Conservation (phyloP, 2,797 vertebrate genomes). For the Podarcis siculus region DNA sequence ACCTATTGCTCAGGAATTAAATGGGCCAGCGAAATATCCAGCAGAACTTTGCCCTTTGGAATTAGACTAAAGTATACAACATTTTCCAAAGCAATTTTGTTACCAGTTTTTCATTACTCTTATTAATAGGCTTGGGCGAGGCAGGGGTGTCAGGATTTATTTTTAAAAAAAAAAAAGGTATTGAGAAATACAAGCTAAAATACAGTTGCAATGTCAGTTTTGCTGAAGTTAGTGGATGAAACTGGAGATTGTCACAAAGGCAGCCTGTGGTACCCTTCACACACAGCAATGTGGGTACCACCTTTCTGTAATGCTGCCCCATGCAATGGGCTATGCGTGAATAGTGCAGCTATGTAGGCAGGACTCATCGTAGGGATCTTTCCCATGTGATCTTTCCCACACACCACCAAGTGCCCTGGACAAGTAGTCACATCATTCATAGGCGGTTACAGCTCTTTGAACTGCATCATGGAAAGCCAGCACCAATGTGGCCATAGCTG, state of each 20-base stretch:
- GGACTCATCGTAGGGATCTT: neutral
- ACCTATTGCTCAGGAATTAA: neutral
- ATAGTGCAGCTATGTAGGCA: neutral
- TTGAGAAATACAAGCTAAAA: neutral
- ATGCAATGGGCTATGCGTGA: neutral
- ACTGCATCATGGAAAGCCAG: neutral
- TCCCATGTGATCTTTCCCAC: neutral
- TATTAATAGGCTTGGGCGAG: neutral
- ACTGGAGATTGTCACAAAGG: neutral
- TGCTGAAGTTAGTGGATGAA: neutral
- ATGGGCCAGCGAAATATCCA: neutral
- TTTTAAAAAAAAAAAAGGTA: neutral
- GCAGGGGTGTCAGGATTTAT: too few relatives aligned
- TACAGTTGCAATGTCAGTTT: neutral
- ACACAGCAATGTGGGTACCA: neutral
- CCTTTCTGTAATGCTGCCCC: neutral
- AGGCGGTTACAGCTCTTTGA: too few relatives aligned
- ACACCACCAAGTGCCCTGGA: neutral
- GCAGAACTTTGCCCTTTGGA: neutral
- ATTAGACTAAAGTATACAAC: conserved; percentile 22
- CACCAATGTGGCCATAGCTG: neutral
- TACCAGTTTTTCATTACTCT: neutral
- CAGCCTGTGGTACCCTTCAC: neutral
- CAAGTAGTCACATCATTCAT: neutral
- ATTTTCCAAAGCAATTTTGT: conserved; percentile 1